Conservation (phyloP, 2,888 invertebrate species). For the Nycteola revayana region DNA sequence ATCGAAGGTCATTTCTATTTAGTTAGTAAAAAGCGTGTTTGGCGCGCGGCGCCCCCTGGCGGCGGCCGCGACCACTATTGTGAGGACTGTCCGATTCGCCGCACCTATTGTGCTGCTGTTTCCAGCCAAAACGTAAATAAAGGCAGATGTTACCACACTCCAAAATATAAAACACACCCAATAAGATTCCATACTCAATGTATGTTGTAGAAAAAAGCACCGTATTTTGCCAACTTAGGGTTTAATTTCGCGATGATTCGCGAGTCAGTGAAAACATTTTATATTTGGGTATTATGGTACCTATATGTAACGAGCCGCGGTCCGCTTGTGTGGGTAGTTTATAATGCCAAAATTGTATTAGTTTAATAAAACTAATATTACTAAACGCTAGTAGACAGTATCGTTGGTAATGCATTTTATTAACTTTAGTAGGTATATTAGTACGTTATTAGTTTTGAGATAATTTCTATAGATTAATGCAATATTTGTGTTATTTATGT, state of each 20-base stretch:
- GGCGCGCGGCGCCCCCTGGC: constrained; percentile 32
- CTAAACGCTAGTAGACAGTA: constrained; percentile 43
- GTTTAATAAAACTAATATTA: constrained; percentile 77
- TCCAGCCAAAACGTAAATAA: constrained; percentile 80
- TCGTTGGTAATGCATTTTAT: too few species aligned
- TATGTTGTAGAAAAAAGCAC: constrained; percentile 29
- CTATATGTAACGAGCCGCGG: constrained; percentile 45
- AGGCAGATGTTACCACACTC: constrained; percentile 79
- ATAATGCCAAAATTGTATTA: constrained; percentile 71
- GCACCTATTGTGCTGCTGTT: constrained; percentile 73
- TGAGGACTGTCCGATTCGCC: constrained; percentile 61
- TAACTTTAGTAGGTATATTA: too few species aligned
- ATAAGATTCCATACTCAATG: constrained; percentile 25
- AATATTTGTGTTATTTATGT: too few species aligned
- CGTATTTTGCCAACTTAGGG: constrained; percentile 20
- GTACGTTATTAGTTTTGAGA: too few species aligned
- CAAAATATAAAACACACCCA: constrained; percentile 47
- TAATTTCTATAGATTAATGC: too few species aligned
- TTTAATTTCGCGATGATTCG: constrained; percentile 14
- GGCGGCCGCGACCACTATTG: constrained; percentile 49
- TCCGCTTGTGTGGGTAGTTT: constrained; percentile 71
- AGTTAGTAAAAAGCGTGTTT: constrained; percentile 44
- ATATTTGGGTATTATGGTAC: not conserved
- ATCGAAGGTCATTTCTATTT: constrained; percentile 59
- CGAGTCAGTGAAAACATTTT: not conserved